A percentile compares a stretch with the other conserved stretches of the same genome.
Conservation (phyloP, 2,888 invertebrate species). For the Pristionchus arcanus region DNA sequence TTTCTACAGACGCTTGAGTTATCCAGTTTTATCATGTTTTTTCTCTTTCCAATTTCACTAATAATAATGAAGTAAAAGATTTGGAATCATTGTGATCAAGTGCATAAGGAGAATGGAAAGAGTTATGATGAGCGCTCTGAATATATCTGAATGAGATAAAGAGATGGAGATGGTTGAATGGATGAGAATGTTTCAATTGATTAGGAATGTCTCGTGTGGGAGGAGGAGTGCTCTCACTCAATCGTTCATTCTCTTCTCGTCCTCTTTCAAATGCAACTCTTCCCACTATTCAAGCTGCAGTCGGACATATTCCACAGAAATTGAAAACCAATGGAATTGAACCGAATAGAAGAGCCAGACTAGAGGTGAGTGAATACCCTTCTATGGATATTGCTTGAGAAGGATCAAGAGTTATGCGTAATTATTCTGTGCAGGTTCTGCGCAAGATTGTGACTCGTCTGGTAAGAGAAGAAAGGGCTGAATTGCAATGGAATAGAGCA, state of each 20-base stretch:
- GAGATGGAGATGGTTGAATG: neutral
- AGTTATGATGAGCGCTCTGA: neutral
- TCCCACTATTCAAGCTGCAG: conserved; percentile 60
- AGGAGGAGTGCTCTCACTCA: neutral
- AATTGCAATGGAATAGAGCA: conserved; percentile 77
- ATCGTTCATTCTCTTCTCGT: conserved; percentile 35
- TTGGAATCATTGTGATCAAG: neutral
- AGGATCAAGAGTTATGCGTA: too few species aligned
- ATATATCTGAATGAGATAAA: neutral
- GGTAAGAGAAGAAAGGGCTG: conserved; percentile 77
- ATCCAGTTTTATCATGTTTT: conserved; percentile 35
- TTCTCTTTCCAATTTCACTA: conserved; percentile 33
- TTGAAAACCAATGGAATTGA: conserved; percentile 71
- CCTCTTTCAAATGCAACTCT: conserved; percentile 43
- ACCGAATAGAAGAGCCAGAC: conserved; percentile 64
- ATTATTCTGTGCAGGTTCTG: conserved; percentile 62
- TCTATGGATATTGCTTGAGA: too few species aligned
- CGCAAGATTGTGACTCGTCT: conserved; percentile 73
- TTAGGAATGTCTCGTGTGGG: conserved; percentile 17
- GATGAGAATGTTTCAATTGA: neutral
- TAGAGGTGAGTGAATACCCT: conserved; percentile 60
- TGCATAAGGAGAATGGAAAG: neutral
- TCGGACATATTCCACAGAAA: conserved; percentile 77
- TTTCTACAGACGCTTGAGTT: conserved; percentile 38
- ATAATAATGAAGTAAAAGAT: conserved; percentile 48